Evolutionary conservation across 2,888 invertebrate species (phyloP).

Genomic region (Prostheceraeus crozeri): DNA sequence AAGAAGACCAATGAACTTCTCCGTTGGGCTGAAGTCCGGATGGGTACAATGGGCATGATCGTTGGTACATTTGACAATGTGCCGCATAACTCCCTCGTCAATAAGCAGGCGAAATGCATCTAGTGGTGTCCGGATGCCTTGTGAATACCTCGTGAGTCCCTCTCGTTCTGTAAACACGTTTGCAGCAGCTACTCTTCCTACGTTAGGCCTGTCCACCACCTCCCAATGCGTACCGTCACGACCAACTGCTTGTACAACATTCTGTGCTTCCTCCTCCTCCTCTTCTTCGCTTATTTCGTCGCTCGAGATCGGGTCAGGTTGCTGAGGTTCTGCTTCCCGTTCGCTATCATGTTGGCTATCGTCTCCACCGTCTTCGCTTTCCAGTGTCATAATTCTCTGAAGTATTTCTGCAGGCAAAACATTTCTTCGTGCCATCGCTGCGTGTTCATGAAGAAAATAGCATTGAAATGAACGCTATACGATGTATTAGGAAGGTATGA

Average conservation of each 20-base stretch:
- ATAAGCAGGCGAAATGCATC: conserved; percentile 23
- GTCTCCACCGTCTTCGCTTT: conserved; percentile 10
- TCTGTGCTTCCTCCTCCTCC: conserved; percentile 13
- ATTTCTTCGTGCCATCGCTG: conserved; percentile 19
- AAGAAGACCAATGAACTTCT: conserved; percentile 20
- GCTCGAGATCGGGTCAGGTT: conserved; percentile 19
- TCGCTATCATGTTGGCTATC: conserved; percentile 23
- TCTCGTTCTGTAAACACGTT: conserved; percentile 21
- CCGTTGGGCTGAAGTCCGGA: conserved; percentile 16
- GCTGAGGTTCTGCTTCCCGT: not conserved
- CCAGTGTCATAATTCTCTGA: conserved; percentile 13
- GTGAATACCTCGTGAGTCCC: conserved; percentile 21
- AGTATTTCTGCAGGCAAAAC: conserved; percentile 11
- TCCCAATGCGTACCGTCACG: conserved; percentile 20
- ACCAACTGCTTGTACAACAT: conserved; percentile 21
- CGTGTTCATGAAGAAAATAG: too few species aligned
- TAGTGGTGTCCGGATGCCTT: conserved; percentile 14
- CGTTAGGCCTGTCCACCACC: conserved; percentile 15
- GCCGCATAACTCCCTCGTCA: conserved; percentile 7
- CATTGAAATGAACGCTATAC: too few species aligned
- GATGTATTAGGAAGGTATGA: too few species aligned
- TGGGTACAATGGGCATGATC: conserved; percentile 12
- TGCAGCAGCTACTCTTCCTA: conserved; percentile 22
- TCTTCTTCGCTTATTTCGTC: conserved; percentile 12
- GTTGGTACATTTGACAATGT: conserved; percentile 16